Conservation (phyloP, 2,113 vertebrate species). For the Onychostoma macrolepis region DNA sequence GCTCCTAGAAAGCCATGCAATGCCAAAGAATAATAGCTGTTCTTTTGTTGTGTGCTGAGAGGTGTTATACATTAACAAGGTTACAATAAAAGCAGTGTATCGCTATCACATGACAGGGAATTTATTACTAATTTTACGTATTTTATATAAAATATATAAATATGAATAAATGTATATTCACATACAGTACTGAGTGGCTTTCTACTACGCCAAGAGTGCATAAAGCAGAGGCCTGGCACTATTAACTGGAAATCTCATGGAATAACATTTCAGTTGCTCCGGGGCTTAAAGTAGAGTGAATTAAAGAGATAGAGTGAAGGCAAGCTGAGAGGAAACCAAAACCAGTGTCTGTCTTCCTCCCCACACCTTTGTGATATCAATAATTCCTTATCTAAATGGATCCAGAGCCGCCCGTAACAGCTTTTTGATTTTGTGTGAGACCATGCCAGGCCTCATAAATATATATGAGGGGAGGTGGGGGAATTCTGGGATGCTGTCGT, state of each 20-base stretch:
- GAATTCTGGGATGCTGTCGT: conserved; percentile 49
- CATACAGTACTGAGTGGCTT: not conserved
- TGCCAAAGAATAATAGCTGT: conserved; percentile 7
- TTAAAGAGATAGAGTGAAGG: conserved; percentile 1
- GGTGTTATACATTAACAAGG: not conserved
- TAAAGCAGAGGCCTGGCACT: not conserved
- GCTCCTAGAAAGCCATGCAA: conserved; percentile 1
- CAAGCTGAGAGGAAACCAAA: conserved; percentile 30
- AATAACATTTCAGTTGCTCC: conserved; percentile 8
- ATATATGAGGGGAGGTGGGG: conserved; percentile 46
- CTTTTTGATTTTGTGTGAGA: conserved; percentile 48
- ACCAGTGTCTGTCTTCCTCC: conserved; percentile 42
- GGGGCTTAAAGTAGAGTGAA: conserved; percentile 9
- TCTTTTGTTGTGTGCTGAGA: not conserved
- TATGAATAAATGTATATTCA: not conserved
- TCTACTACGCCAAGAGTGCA: not conserved
- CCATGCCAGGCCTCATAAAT: conserved; percentile 55
- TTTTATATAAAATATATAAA: not conserved
- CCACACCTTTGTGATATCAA: conserved; percentile 52
- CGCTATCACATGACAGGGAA: not conserved
- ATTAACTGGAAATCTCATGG: conserved; percentile 1
- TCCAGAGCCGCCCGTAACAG: conserved; percentile 43
- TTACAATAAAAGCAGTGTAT: not conserved
- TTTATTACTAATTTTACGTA: not conserved
- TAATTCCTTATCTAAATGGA: conserved; percentile 61